Conservation (phyloP, 2,888 invertebrate genomes). For the Odontocerum albicorne region DNA sequence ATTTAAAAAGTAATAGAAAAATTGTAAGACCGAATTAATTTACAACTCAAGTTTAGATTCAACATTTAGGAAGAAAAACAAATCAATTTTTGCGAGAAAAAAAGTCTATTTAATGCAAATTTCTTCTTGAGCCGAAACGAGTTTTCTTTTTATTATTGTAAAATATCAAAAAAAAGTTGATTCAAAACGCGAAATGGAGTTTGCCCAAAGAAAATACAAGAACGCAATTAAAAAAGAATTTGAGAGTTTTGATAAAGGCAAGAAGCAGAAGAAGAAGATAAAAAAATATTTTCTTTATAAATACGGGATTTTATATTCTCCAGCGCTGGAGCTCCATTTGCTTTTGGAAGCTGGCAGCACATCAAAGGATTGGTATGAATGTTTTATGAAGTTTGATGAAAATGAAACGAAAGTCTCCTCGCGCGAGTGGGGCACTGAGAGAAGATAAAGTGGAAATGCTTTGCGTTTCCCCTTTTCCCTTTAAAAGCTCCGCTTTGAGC, state of each 20-base stretch:
- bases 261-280: no score
- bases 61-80: no score
- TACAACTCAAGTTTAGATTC: no score
- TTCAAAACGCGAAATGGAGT: not conserved
- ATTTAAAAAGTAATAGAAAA: no score
- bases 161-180: not conserved
- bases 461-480: slow-evolving; percentile 25
- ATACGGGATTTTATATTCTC: slow-evolving; percentile 13
- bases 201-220: not conserved
- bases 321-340: slow-evolving; percentile 4
- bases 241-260: slow-evolving; percentile 12
- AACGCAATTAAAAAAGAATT: slow-evolving; percentile 26
- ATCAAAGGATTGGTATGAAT: slow-evolving; percentile 37
- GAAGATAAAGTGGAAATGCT: slow-evolving; percentile 33
- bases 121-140: no score
- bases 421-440: slow-evolving; percentile 24
- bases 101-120: no score
- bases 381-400: slow-evolving; percentile 38
- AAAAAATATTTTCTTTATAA: slow-evolving; percentile 15
- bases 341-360: slow-evolving; percentile 17
- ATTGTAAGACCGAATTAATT: no score
- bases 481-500: slow-evolving; percentile 31
- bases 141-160: no score
- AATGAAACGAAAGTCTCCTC: slow-evolving; percentile 34
- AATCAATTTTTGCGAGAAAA: no score